phyloP scores from a whole-genome alignment of 2,797 vertebrate species.

The Australoheros facetus region DNA sequence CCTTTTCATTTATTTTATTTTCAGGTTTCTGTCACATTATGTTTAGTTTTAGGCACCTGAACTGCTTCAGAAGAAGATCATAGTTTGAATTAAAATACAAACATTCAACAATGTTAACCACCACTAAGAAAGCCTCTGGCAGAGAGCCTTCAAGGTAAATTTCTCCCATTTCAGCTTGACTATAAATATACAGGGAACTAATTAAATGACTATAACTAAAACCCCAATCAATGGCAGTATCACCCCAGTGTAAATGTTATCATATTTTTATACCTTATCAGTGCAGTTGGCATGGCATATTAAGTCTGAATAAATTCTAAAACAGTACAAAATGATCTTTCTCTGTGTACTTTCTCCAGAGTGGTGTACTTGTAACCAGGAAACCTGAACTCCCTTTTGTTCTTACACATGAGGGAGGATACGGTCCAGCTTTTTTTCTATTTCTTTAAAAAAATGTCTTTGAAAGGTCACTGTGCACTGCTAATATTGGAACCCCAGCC shows the following conservation, averaged over 20 bases:
- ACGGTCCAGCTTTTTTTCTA: conserved; percentile 7
- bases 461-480: conserved; percentile 45
- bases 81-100: too few relatives aligned
- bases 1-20: not conserved
- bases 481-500: conserved; percentile 5
- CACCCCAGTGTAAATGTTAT: conserved; percentile 36
- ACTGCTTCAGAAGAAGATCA: too few relatives aligned
- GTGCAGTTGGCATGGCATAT: conserved; percentile 10
- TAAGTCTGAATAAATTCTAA: conserved; percentile 31
- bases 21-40: not conserved
- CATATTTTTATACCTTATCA: conserved; percentile 33
- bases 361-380: conserved; percentile 6
- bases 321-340: conserved; percentile 24
- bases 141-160: not conserved
- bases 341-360: conserved; percentile 16
- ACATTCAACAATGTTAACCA: not conserved
- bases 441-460: conserved; percentile 22
- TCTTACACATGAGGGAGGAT: not conserved
- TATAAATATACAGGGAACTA: not conserved
- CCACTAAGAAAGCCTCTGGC: not conserved
- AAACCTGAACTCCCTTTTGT: conserved; percentile 24
- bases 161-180: not conserved
- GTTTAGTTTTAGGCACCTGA: not conserved
- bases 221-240: not conserved
- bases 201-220: not conserved